Conservation (phyloP, 2,888 invertebrate species). For the Drosophila helvetica region DNA sequence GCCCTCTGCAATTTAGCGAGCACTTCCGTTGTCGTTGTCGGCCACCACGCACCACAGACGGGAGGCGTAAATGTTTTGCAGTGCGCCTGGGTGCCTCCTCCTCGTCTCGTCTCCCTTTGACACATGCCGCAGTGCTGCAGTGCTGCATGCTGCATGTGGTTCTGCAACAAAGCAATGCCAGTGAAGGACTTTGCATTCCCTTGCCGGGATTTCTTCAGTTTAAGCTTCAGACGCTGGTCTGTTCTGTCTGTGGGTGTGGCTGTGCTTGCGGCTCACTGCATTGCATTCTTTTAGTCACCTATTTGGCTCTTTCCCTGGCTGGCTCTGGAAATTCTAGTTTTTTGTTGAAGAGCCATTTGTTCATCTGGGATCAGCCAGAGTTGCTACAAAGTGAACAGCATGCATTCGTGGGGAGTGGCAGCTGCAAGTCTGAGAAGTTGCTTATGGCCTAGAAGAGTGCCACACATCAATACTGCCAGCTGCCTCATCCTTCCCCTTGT, state of each 20-base stretch:
- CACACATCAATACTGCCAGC: slow-evolving; percentile 11
- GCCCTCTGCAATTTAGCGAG: slow-evolving; percentile 44
- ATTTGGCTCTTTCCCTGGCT: slow-evolving; percentile 14
- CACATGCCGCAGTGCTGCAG: neutral
- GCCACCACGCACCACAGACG: slow-evolving; percentile 25
- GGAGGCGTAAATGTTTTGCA: neutral
- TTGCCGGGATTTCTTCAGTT: neutral
- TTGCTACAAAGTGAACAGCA: slow-evolving; percentile 2
- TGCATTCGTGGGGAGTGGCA: slow-evolving; percentile 11
- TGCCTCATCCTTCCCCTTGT: neutral
- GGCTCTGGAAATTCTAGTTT: slow-evolving; percentile 24
- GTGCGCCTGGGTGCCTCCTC: slow-evolving; percentile 1
- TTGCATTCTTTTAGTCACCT: slow-evolving; percentile 23
- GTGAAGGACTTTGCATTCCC: slow-evolving; percentile 3
- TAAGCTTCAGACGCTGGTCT: slow-evolving; percentile 4
- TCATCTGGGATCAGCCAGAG: slow-evolving; percentile 30
- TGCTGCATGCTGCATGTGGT: neutral
- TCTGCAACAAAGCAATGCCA: slow-evolving; percentile 18
- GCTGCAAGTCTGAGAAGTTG: slow-evolving; percentile 6
- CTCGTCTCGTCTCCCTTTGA: neutral
- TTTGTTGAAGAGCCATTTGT: slow-evolving; percentile 37
- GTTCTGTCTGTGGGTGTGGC: slow-evolving; percentile 7
- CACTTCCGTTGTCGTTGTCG: slow-evolving; percentile 35
- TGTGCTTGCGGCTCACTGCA: slow-evolving; percentile 8
- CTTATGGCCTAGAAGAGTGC: slow-evolving; percentile 11